Evolutionary conservation across 2,113 vertebrate species (phyloP).

Genomic region (Psettodes erumei): DNA sequence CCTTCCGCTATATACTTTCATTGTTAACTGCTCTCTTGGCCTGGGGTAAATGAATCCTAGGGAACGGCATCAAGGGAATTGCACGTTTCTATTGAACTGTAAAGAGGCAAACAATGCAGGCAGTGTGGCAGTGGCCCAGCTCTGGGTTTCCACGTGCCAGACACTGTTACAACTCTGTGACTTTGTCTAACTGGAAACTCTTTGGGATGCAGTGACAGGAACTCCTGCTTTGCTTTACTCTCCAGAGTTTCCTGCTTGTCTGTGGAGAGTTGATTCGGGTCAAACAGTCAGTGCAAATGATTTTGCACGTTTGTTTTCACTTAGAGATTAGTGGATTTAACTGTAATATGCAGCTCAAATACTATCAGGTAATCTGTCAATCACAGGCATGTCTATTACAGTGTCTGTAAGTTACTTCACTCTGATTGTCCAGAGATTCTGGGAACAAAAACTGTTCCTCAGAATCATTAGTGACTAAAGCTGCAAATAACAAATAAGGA

Average conservation of each 20-base stretch:
- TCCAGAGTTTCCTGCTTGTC: constrained; percentile 62
- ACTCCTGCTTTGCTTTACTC: constrained; percentile 46
- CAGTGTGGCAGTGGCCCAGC: constrained; percentile 69
- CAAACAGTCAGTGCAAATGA: constrained; percentile 21
- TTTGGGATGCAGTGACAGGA: constrained; percentile 59
- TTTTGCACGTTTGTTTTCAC: constrained; percentile 46
- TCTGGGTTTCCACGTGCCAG: constrained; percentile 56
- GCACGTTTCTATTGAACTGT: constrained; percentile 66
- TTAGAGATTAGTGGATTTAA: constrained; percentile 35
- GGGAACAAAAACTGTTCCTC: too few species aligned
- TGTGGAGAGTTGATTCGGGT: constrained; percentile 38
- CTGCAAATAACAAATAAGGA: not conserved
- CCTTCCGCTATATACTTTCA: constrained; percentile 72
- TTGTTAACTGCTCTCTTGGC: constrained; percentile 82
- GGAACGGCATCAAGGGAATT: constrained; percentile 72
- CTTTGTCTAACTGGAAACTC: constrained; percentile 43
- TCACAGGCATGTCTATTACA: constrained; percentile 5
- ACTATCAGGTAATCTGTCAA: constrained; percentile 20
- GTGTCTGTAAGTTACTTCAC: not conserved
- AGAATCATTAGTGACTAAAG: too few species aligned
- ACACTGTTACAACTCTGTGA: constrained; percentile 41
- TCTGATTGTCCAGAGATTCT: constrained; percentile 13
- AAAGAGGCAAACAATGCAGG: constrained; percentile 76
- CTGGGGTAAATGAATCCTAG: constrained; percentile 76
- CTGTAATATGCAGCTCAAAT: not conserved